Conservation (phyloP, 1,140 invertebrate species). For the Aphidius ervi region DNA sequence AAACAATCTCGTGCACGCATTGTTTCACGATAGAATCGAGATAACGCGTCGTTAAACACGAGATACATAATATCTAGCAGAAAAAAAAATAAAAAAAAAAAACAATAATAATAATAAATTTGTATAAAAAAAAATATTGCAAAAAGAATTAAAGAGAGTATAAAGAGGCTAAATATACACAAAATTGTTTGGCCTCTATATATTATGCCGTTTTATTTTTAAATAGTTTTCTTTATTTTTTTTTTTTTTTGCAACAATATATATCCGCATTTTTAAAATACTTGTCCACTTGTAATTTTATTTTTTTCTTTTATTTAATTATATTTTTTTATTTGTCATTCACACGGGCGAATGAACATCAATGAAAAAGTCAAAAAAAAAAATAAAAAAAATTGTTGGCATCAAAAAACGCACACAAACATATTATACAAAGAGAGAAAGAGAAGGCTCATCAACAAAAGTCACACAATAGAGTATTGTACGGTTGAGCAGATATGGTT, state of each 20-base stretch:
- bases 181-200: not conserved
- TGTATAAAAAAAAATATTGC: too few species aligned
- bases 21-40: conserved; percentile 19
- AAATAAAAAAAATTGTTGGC: too few species aligned
- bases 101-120: not conserved
- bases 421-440: not conserved
- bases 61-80: conserved; percentile 9
- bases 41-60: conserved; percentile 21
- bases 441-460: conserved; percentile 5
- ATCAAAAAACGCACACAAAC: too few species aligned
- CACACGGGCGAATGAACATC: too few species aligned
- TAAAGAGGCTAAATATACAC: too few species aligned
- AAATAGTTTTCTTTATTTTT: conserved; percentile 9
- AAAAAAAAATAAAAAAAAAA: conserved; percentile 10
- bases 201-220: not conserved
- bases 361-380: too few species aligned
- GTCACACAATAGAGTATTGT: too few species aligned
- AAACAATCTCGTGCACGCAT: conserved; percentile 16
- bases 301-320: conserved; percentile 4
- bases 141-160: too few species aligned
- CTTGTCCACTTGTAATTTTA: conserved; percentile 1
- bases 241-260: conserved; percentile 4
- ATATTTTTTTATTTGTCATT: too few species aligned
- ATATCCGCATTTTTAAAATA: conserved; percentile 2
- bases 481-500: not conserved